Percentiles rank a stretch among this genome's conserved stretches.
phyloP scores from a whole-genome alignment of 2,113 vertebrate genomes.

The Puffinus mauretanicus region DNA sequence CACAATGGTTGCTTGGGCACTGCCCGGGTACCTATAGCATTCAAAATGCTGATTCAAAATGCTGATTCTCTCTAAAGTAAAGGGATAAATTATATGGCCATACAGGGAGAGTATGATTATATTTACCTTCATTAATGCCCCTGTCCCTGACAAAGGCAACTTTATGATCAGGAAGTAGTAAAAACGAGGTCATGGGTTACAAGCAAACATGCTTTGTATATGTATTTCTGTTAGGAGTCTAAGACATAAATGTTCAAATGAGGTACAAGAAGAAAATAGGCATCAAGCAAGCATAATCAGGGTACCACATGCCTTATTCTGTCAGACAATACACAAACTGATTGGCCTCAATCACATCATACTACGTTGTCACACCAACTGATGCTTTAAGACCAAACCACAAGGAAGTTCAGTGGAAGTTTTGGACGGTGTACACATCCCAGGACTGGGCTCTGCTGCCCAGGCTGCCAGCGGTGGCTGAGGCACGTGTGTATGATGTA shows the following conservation, averaged over 20 bases:
- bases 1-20: not conserved
- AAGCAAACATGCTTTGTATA: not conserved
- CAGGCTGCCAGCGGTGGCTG: not conserved
- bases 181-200: not conserved
- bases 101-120: not conserved
- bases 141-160: not conserved
- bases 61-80: conserved; percentile 3
- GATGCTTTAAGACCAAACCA: not conserved
- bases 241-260: not conserved
- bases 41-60: conserved; percentile 26
- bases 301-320: not conserved
- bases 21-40: not conserved
- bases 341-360: not conserved
- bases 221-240: not conserved
- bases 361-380: not conserved
- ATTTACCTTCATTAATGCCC: not conserved
- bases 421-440: rapidly evolving
- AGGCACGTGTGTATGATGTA: rapidly evolving
- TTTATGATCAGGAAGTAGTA: not conserved
- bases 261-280: not conserved
- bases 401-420: not conserved
- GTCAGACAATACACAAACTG: not conserved
- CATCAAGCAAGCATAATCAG: not conserved
- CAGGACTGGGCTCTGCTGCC: not conserved
- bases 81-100: not conserved